Conservation (phyloP, 2,888 invertebrate genomes). For the Cancer borealis region DNA sequence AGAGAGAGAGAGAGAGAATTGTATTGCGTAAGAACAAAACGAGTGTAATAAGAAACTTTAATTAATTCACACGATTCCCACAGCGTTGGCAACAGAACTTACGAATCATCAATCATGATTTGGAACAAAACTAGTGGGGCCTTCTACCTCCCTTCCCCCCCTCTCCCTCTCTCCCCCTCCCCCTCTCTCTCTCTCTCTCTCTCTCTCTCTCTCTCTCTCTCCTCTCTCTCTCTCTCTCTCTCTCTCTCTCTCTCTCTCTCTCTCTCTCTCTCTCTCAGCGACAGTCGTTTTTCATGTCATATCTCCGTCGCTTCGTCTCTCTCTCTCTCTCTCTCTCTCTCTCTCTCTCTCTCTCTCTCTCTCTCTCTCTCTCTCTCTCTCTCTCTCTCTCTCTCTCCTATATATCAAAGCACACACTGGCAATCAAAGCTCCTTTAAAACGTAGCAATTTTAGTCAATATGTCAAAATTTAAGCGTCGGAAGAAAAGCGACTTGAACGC, state of each 20-base stretch:
- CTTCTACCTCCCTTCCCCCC: not conserved
- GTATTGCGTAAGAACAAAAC: not conserved
- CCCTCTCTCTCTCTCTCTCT: slow-evolving; percentile 33
- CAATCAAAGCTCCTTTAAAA: slow-evolving; percentile 4
- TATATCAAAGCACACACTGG: slow-evolving; percentile 30
- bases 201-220: slow-evolving; percentile 26
- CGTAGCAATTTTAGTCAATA: slow-evolving; percentile 11
- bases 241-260: slow-evolving; percentile 41
- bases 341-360: slow-evolving; percentile 38
- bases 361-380: slow-evolving; percentile 42
- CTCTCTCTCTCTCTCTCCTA: slow-evolving; percentile 26
- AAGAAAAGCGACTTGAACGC: not conserved
- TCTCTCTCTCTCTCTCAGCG: not conserved
- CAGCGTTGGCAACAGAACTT: slow-evolving; percentile 67
- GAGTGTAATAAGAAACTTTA: slow-evolving; percentile 46
- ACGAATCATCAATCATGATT: slow-evolving; percentile 69
- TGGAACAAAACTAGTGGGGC: slow-evolving; percentile 30
- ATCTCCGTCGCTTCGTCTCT: not conserved
- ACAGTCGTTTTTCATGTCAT: not conserved
- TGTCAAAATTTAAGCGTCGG: slow-evolving; percentile 36
- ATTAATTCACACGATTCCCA: slow-evolving; percentile 66
- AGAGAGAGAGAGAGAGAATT: not conserved
- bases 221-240: slow-evolving; percentile 13
- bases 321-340: slow-evolving; percentile 28
- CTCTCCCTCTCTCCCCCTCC: not conserved